A percentile compares a stretch with the other conserved stretches of the same genome.
phyloP scores from a whole-genome alignment of 2,797 vertebrate genomes.

The Rhinogobio ventralis region DNA sequence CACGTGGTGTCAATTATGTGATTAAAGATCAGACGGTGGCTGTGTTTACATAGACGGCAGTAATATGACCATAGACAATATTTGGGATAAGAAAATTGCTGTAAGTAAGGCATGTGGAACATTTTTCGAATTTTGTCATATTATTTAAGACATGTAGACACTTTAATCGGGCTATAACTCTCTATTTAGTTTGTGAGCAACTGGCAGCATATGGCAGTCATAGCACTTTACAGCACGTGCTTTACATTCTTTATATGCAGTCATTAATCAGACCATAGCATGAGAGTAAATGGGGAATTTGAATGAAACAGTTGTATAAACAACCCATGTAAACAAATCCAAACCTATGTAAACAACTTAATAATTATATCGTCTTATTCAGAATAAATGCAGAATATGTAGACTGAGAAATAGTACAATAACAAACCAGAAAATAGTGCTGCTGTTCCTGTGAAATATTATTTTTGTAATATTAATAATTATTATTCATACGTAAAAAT shows the following conservation, averaged over 20 bases:
- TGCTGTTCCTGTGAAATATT: neutral
- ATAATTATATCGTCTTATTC: neutral
- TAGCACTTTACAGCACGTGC: neutral
- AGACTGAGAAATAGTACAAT: neutral
- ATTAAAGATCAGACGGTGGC: constrained; percentile 28
- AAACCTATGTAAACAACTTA: constrained; percentile 13
- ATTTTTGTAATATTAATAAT: neutral
- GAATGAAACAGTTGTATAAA: neutral
- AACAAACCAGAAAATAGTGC: neutral
- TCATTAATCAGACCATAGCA: constrained; percentile 5
- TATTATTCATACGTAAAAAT: too few species aligned
- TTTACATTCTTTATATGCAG: constrained; percentile 12
- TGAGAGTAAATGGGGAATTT: neutral
- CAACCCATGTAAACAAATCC: neutral
- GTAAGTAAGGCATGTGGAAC: constrained; percentile 11
- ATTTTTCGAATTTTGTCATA: neutral
- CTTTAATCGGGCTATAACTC: constrained; percentile 18
- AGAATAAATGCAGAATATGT: neutral
- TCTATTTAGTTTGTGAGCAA: neutral
- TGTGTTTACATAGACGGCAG: constrained; percentile 7
- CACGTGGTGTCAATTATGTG: constrained; percentile 22
- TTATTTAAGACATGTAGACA: constrained; percentile 15
- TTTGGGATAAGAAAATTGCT: neutral
- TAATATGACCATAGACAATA: neutral
- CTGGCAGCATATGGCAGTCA: constrained; percentile 21